Evolutionary conservation across 2,888 invertebrate genomes (phyloP).

Genomic region (Drosophila tripunctata): DNA sequence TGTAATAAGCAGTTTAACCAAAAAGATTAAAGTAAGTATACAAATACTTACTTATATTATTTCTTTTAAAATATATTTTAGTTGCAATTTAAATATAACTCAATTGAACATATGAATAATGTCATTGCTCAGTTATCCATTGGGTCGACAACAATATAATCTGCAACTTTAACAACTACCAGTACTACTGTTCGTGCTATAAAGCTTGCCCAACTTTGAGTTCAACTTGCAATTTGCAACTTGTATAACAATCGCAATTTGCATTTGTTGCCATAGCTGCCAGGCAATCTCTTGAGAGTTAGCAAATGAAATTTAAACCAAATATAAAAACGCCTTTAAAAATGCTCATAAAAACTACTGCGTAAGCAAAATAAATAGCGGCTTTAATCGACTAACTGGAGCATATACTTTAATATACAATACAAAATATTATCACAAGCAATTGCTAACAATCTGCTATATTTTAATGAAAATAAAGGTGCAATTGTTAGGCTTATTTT

Average conservation of each 20-base stretch:
- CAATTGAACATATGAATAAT: not conserved
- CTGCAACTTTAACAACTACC: conserved; percentile 6
- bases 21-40: not conserved
- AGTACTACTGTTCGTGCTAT: conserved; percentile 1
- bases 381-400: no score
- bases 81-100: not conserved
- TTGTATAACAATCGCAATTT: conserved; percentile 61
- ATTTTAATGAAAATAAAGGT: no score
- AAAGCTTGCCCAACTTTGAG: conserved; percentile 16
- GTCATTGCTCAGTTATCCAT: not conserved
- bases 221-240: conserved; percentile 22
- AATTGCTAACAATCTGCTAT: no score
- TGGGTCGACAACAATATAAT: conserved; percentile 25
- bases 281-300: conserved; percentile 54
- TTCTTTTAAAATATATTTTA: conserved; percentile 6
- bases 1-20: not conserved
- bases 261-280: conserved; percentile 45
- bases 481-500: no score
- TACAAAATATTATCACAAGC: no score
- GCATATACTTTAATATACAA: no score
- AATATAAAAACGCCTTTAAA: conserved; percentile 61
- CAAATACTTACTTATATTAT: not conserved
- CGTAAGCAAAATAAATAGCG: not conserved
- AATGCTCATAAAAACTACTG: conserved; percentile 51
- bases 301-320: conserved; percentile 53